Percentiles rank a stretch among this genome's conserved stretches.
phyloP scores from a whole-genome alignment of 1,140 invertebrate genomes.

The Bombus haemorrhoidalis region DNA sequence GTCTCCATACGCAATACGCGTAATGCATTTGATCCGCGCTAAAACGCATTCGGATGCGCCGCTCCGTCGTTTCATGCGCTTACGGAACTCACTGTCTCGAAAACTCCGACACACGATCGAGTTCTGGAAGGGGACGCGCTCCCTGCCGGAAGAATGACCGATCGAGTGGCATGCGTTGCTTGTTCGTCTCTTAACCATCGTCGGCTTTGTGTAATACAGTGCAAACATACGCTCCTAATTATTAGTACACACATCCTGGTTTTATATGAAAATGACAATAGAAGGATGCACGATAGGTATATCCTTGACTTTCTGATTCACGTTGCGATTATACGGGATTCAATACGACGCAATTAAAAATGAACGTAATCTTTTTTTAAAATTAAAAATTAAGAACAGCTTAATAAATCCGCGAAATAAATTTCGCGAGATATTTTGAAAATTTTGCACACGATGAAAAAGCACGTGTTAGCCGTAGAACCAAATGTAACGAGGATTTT shows the following conservation, averaged over 20 bases:
- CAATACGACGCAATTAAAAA: no score
- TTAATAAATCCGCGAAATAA: no score
- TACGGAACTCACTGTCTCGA: conserved; percentile 57
- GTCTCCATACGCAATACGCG: conserved; percentile 60
- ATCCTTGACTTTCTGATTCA: no score
- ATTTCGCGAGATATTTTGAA: no score
- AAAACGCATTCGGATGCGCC: conserved; percentile 75
- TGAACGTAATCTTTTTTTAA: no score
- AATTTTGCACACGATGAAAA: no score
- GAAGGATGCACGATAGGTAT: no score
- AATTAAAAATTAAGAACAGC: no score
- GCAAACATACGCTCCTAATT: neutral
- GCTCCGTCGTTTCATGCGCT: conserved; percentile 70
- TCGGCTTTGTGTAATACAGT: neutral
- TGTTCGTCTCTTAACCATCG: neutral
- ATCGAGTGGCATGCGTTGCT: conserved; percentile 32
- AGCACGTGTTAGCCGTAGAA: no score
- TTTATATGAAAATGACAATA: neutral
- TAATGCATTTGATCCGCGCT: conserved; percentile 78
- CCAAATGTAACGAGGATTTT: no score
- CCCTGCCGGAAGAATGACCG: conserved; percentile 22
- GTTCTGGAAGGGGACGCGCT: neutral
- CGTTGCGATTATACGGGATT: no score
- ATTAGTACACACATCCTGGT: neutral
- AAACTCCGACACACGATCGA: conserved; percentile 24